Conservation (phyloP, 2,113 vertebrate genomes). For the Sinosuthora webbiana region DNA sequence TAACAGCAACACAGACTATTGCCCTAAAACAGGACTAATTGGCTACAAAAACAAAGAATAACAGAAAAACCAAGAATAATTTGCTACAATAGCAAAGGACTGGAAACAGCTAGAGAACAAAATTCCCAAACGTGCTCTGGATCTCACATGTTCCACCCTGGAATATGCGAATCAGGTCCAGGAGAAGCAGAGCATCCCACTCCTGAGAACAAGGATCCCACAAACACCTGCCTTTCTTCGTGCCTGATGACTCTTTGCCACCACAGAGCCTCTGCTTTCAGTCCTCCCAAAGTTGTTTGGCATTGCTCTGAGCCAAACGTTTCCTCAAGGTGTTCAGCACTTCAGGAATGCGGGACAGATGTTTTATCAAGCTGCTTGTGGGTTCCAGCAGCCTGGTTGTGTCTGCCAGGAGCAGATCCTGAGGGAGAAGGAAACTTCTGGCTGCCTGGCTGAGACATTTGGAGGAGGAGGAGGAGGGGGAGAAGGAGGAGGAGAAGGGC, state of each 20-base stretch:
- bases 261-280: background rate
- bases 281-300: background rate
- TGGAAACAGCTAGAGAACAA: background rate
- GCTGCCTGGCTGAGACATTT: background rate
- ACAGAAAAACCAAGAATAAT: background rate
- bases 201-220: background rate
- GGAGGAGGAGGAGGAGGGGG: background rate
- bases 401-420: background rate
- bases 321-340: conserved; percentile 5
- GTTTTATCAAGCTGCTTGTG: background rate
- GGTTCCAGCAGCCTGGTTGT: background rate
- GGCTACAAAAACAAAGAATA: background rate
- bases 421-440: background rate
- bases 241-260: background rate
- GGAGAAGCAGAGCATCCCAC: background rate
- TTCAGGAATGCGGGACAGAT: background rate
- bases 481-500: background rate
- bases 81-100: background rate
- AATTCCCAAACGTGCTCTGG: background rate
- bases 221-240: background rate
- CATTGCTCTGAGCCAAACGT: background rate
- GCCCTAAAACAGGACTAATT: background rate
- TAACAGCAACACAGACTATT: background rate
- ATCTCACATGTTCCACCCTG: background rate
- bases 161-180: background rate